Base-by-base conservation (phyloP, 2,113 vertebrate genomes). In the Cisticola juncidis region DNA sequence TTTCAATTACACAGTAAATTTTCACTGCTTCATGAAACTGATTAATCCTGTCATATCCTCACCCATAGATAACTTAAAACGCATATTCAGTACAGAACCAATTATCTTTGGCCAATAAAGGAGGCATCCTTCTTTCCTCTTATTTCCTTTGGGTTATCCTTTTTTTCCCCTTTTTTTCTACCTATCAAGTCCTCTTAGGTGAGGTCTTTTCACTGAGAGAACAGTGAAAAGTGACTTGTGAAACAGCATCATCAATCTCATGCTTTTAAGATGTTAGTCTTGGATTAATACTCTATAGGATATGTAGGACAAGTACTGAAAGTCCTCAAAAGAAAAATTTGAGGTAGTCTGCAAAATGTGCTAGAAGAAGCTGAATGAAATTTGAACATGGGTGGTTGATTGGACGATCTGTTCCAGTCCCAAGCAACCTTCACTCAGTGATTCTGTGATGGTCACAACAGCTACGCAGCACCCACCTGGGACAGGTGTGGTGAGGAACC, bases 1-100 rank as follows among this genome's bases (percentile, higher is more conserved):
- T 96, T 91, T 87, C 73, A 89, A 42, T 93, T 80, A 85, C 35
- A 21, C 26, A 88, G 68, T 77, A 85, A 90, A 90, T 93, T 95
- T 70, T 92, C 62, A 90, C 38, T 72, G 74, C 78, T 77, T 85
- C 74, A 73, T 40, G 66, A 93, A 97, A 76, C 64, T 96, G 78
- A 95, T 94, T 91, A 95, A 83, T 78, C 42, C 24, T 80, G 87
- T 80, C 74, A 92, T 51, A 90, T 35, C 33, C 31, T 90, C 47
- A 53, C 38, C 60, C 36, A 81, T 0, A 81, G 64, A 91, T 65
- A 89, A 86, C 57, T 72, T 81, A 76, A 88, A 92, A 80, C 0
- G 1, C 0, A 0, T 56, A 54, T 51, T 81, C 6, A 1, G 54
- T 80, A 79, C 50, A 93, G 81, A 97, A 90, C 24, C 81, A 94